phyloP scores from a whole-genome alignment of 1,140 invertebrate genomes.

The Diorhabda elongata region DNA sequence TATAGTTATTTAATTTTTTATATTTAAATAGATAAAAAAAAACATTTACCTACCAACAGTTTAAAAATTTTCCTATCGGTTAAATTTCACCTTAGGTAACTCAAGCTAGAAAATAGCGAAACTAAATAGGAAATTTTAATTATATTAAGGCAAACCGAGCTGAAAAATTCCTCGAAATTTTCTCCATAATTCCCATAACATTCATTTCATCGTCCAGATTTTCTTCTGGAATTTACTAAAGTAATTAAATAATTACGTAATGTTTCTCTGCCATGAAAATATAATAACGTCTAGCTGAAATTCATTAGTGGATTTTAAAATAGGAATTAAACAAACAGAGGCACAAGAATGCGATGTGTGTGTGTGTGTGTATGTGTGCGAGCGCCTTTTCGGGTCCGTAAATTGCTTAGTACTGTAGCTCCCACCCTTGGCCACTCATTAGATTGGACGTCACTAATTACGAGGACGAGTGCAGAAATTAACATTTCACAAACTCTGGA shows the following conservation, averaged over 20 bases:
- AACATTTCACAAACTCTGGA: constrained; percentile 26
- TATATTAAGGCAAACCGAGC: constrained; percentile 10
- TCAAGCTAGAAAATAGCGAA: not conserved
- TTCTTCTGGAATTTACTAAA: constrained; percentile 23
- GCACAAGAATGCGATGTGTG: constrained; percentile 13
- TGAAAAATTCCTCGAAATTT: constrained; percentile 10
- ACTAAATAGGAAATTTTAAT: not conserved
- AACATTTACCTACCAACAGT: too few relatives aligned
- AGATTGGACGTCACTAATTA: constrained; percentile 36
- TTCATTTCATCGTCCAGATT: constrained; percentile 21
- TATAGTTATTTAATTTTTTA: too few relatives aligned
- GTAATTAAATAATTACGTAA: constrained; percentile 24
- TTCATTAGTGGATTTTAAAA: constrained; percentile 35
- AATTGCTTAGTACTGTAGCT: constrained; percentile 24
- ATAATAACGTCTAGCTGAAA: constrained; percentile 26
- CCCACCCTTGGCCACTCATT: constrained; percentile 31
- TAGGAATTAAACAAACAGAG: constrained; percentile 34
- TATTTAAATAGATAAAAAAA: too few relatives aligned
- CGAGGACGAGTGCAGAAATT: constrained; percentile 26
- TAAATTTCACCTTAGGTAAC: too few relatives aligned
- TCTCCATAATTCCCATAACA: constrained; percentile 13
- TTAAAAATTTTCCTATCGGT: too few relatives aligned
- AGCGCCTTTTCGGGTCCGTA: constrained; percentile 21
- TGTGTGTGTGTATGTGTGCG: too few relatives aligned
- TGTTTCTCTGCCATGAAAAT: constrained; percentile 20